Evolutionary conservation across 2,888 invertebrate genomes (phyloP).

Genomic region (Phalera bucephala): DNA sequence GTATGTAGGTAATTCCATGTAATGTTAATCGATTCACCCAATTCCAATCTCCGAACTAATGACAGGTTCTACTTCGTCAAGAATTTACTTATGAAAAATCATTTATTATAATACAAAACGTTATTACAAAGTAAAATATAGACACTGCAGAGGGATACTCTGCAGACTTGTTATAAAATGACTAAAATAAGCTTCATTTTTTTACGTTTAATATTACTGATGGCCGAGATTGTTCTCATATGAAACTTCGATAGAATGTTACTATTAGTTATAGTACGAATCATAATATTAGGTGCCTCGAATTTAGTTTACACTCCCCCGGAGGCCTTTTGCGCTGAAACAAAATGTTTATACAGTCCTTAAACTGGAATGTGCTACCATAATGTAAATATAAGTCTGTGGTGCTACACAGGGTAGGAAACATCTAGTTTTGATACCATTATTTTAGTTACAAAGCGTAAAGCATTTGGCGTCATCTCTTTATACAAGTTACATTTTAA

Average conservation of each 20-base stretch:
- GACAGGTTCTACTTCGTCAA: slow-evolving; percentile 55
- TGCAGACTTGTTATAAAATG: slow-evolving; percentile 27
- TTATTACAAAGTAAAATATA: slow-evolving; percentile 58
- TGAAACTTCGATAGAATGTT: slow-evolving; percentile 22
- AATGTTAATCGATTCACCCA: slow-evolving; percentile 64
- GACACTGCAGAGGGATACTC: slow-evolving; percentile 29
- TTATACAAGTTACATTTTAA: slow-evolving; percentile 17
- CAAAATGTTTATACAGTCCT: slow-evolving; percentile 59
- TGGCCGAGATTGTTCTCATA: slow-evolving; percentile 13
- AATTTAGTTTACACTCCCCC: slow-evolving; percentile 58
- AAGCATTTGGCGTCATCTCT: slow-evolving; percentile 14
- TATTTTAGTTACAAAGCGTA: slow-evolving; percentile 27
- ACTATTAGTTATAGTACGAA: slow-evolving; percentile 19
- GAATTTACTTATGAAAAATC: slow-evolving; percentile 43
- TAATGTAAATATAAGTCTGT: too few species aligned
- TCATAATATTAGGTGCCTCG: slow-evolving; percentile 38
- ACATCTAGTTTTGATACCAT: slow-evolving; percentile 8
- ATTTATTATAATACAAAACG: slow-evolving; percentile 74
- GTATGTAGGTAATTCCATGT: slow-evolving; percentile 62
- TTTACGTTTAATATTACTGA: slow-evolving; percentile 13
- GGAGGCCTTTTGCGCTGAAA: slow-evolving; percentile 72
- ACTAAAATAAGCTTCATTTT: slow-evolving; percentile 22
- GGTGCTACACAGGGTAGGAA: too few species aligned
- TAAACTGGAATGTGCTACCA: slow-evolving; percentile 17
- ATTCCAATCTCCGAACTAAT: slow-evolving; percentile 54